Conservation (phyloP, 2,888 invertebrate species). For the Boloria selene region DNA sequence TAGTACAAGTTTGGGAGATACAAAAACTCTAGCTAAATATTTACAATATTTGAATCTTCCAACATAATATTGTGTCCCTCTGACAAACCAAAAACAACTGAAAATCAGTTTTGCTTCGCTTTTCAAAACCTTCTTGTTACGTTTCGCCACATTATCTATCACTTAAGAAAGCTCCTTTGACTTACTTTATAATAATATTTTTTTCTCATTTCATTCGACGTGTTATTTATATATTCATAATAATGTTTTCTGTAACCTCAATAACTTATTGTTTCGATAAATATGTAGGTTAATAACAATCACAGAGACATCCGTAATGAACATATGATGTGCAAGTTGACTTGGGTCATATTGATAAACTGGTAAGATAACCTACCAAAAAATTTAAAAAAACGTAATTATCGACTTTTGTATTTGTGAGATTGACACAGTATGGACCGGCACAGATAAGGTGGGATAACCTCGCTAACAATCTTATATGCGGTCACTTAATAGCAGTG, state of each 20-base stretch:
- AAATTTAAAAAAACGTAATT: conserved; percentile 52
- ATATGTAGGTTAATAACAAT: conserved; percentile 41
- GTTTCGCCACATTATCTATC: no score
- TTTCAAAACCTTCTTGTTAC: no score
- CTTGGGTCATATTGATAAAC: conserved; percentile 72
- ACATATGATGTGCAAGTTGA: conserved; percentile 60
- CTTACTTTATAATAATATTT: conserved; percentile 13
- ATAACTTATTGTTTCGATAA: conserved; percentile 37
- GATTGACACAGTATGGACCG: conserved; percentile 45
- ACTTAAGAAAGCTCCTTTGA: neutral
- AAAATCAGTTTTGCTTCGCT: no score
- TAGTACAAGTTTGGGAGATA: no score
- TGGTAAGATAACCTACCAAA: conserved; percentile 57
- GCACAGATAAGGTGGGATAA: conserved; percentile 52
- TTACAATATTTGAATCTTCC: no score
- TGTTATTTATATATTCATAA: conserved; percentile 19
- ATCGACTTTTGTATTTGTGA: conserved; percentile 42
- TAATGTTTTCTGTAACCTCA: conserved; percentile 36
- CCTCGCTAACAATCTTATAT: conserved; percentile 47
- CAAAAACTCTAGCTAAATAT: no score
- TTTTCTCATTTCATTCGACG: conserved; percentile 13
- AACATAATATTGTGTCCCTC: no score
- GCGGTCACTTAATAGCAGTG: conserved; percentile 40
- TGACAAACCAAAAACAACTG: no score
- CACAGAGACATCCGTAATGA: conserved; percentile 36